phyloP scores from a whole-genome alignment of 2,797 vertebrate species.

The Pteropus rufus region DNA sequence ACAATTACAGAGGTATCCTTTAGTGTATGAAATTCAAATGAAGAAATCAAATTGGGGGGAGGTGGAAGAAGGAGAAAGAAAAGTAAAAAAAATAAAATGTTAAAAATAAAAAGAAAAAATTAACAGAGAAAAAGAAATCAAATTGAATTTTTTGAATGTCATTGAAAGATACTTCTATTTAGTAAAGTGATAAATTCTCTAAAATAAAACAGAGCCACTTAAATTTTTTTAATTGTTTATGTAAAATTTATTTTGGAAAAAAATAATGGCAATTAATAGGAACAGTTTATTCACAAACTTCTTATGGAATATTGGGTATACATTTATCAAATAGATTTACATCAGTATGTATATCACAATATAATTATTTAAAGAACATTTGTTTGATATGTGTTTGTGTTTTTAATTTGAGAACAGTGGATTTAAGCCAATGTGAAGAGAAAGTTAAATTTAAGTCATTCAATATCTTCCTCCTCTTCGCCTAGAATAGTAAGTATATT shows the following conservation, averaged over 20 bases:
- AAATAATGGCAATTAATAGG: neutral
- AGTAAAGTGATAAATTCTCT: constrained; percentile 8
- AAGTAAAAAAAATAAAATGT: no score
- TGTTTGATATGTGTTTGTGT: neutral
- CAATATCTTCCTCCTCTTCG: neutral
- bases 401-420: neutral
- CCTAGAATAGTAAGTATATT: neutral
- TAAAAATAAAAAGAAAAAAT: no score
- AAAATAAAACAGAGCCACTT: constrained; percentile 7
- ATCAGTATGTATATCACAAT: neutral
- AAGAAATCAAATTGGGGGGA: neutral
- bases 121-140: neutral
- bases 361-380: neutral
- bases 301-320: neutral
- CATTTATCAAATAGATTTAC: neutral
- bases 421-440: neutral
- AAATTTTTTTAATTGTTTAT: neutral
- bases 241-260: neutral
- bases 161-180: neutral
- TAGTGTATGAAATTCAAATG: constrained; percentile 65
- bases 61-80: no score
- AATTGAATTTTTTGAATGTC: neutral
- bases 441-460: neutral
- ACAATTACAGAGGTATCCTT: constrained; percentile 36
- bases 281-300: neutral